Evolutionary conservation across 2,888 invertebrate genomes (phyloP).

Genomic region (Pachydiplax longipennis): DNA sequence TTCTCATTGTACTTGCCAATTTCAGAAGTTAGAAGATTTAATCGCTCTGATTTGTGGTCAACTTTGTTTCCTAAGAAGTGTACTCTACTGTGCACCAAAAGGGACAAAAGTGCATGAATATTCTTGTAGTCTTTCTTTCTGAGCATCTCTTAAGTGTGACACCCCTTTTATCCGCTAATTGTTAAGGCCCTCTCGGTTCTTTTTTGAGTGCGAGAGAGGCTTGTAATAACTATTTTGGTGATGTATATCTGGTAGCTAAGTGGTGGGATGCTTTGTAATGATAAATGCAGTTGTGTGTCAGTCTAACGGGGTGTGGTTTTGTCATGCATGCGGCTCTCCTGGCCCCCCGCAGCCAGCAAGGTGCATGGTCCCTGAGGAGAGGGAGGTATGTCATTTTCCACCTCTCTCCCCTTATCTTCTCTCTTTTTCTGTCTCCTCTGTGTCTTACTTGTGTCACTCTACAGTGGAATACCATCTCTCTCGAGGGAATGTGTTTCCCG

Average conservation of each 20-base stretch:
- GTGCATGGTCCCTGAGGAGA: constrained; percentile 50
- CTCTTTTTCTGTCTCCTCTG: constrained; percentile 52
- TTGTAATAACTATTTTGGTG: background rate
- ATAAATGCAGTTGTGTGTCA: background rate
- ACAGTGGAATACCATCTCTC: background rate
- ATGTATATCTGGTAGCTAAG: background rate
- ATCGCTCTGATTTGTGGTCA: too few relatives aligned
- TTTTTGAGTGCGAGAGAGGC: background rate
- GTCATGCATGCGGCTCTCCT: constrained; percentile 67
- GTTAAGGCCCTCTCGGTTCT: background rate
- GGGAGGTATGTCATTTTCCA: constrained; percentile 45
- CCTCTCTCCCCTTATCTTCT: constrained; percentile 54
- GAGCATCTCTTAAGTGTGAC: background rate
- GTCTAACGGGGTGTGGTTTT: constrained; percentile 54
- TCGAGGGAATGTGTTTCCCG: background rate
- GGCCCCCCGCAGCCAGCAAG: constrained; percentile 59
- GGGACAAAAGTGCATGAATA: background rate
- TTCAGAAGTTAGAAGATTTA: too few relatives aligned
- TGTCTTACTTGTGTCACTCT: background rate
- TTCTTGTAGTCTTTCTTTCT: background rate
- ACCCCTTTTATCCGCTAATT: background rate
- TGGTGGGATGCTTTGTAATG: constrained; percentile 1
- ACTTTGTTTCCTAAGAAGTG: too few relatives aligned
- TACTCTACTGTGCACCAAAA: too few relatives aligned
- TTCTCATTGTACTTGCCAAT: too few relatives aligned